Evolutionary conservation across 2,113 vertebrate species (phyloP).

Genomic region (Pangasianodon hypophthalmus): DNA sequence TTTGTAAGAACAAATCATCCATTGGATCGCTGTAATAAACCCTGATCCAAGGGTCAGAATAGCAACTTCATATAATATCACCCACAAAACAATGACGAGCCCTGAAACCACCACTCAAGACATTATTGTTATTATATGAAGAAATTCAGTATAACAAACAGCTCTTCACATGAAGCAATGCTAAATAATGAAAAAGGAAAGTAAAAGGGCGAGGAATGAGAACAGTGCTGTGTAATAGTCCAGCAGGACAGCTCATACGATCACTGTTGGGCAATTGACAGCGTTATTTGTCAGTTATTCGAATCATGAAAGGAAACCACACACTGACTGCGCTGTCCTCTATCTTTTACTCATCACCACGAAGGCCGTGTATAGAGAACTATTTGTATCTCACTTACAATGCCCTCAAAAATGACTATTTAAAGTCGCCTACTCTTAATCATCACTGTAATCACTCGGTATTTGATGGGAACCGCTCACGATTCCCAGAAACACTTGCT

Average conservation of each 20-base stretch:
- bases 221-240: conserved; percentile 14
- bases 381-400: neutral
- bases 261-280: conserved; percentile 53
- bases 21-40: neutral
- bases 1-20: conserved; percentile 39
- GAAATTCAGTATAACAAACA: neutral
- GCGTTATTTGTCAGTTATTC: neutral
- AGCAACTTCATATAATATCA: neutral
- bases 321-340: conserved; percentile 8
- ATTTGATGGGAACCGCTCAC: neutral
- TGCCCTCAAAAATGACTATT: neutral
- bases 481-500: neutral
- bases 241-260: conserved; percentile 50
- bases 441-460: neutral
- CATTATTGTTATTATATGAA: neutral
- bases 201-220: conserved; percentile 1
- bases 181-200: conserved; percentile 2
- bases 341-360: conserved; percentile 30
- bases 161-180: conserved; percentile 12
- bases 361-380: conserved; percentile 4
- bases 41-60: conserved; percentile 8
- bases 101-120: neutral
- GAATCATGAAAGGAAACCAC: conserved; percentile 15
- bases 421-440: neutral
- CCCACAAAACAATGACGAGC: neutral